Base-by-base conservation (phyloP, 2,797 vertebrate species). In the Danio kyathit region DNA sequence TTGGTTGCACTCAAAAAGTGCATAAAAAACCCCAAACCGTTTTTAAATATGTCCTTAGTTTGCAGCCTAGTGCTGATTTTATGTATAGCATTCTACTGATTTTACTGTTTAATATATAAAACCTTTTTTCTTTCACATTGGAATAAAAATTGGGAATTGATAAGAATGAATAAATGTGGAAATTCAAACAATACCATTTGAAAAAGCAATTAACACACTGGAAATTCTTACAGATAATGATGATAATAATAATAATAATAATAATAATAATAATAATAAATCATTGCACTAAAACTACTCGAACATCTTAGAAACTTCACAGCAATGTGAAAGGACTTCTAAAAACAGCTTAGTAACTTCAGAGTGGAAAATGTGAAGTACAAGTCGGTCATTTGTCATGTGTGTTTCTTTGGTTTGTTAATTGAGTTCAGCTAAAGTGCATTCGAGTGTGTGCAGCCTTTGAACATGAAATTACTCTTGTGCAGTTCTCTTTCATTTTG, bases 401-500 rank as follows among this genome's bases (percentile, higher is more conserved):
- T 38, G 41, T 19, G 67, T 57, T 71, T 61, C 41, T 71, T 46
- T 9, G 40, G 5, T 63, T 38, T 44, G 52, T 49, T 67, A 57
- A 40, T 81, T 17, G 54, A 74, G 65, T 49, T 82, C 67, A 74
- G 8, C 79, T 57, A 21, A 54, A 74, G 65, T 81, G 71, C 70
- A 7, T 61, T 21, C 17, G 8, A 48, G 49, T 57, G 41, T 41
- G 54, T 16, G 21, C 72, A 43, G 74, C 19, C 56, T 81, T 70
- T 80, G 66, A 44, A 74, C 59, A 67, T 81, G 19, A 67, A 79
- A 79, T 83, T 66, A 40, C 82, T 43, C 49, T 51, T 13, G 21
- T 80, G 73, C 76, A 80, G 59, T 59, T 69, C 73, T 49, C 70
- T 74, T 82, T 82, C 56, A 82, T 80, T 80, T 82, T 51, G 49